phyloP scores from a whole-genome alignment of 2,797 vertebrate genomes.

The Argyrosomus regius region DNA sequence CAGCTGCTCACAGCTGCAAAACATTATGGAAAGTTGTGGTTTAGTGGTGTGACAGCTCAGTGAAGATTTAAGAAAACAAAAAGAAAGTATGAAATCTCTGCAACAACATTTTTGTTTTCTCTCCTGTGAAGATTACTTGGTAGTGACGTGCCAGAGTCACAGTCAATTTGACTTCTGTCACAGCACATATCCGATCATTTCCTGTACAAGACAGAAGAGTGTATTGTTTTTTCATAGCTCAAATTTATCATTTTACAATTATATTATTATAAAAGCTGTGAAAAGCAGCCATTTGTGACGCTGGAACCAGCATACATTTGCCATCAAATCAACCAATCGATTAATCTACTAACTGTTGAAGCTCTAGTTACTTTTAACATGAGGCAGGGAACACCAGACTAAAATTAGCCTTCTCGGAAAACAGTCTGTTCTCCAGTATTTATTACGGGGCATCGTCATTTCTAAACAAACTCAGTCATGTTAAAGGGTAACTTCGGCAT shows the following conservation, averaged over 20 bases:
- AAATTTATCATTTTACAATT: neutral
- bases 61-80: constrained; percentile 22
- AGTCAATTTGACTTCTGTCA: neutral
- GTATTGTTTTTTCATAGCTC: neutral
- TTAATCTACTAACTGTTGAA: neutral
- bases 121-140: neutral
- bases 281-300: no score
- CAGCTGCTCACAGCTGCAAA: constrained; percentile 29
- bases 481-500: no score
- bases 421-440: neutral
- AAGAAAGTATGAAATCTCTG: constrained; percentile 18
- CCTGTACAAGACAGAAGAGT: neutral
- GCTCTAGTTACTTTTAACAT: neutral
- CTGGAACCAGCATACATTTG: neutral
- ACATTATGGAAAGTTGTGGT: constrained; percentile 14
- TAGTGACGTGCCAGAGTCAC: neutral
- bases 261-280: neutral
- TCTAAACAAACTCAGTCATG: neutral
- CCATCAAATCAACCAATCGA: neutral
- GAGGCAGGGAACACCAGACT: neutral
- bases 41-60: constrained; percentile 18
- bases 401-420: no score
- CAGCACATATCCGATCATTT: neutral
- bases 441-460: neutral
- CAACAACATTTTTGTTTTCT: constrained; percentile 19